Percentiles rank a stretch among this genome's conserved stretches.
Conservation (phyloP, 2,113 vertebrate genomes). For the Solea solea region DNA sequence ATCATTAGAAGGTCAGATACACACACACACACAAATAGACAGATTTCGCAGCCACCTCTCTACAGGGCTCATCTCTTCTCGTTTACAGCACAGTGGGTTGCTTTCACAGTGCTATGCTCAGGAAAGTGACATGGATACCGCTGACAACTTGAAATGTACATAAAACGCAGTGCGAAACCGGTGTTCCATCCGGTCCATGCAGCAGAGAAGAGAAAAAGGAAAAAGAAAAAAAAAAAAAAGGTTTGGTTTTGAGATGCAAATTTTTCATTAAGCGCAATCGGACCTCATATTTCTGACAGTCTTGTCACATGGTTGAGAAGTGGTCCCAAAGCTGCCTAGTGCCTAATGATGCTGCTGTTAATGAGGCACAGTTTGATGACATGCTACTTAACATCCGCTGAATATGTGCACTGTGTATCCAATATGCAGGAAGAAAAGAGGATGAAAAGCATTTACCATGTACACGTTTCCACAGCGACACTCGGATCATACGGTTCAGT, state of each 20-base stretch:
- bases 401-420: neutral
- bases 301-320: conserved; percentile 53
- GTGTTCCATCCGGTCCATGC: conserved; percentile 1
- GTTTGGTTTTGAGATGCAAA: conserved; percentile 61
- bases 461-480: conserved; percentile 1
- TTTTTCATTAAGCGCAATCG: conserved; percentile 51
- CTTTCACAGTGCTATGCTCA: conserved; percentile 55
- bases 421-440: neutral
- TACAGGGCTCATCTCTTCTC: conserved; percentile 74
- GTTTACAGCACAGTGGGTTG: conserved; percentile 75
- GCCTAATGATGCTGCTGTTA: conserved; percentile 66
- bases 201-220: neutral
- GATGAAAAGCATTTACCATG: conserved; percentile 10
- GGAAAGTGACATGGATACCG: conserved; percentile 50
- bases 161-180: conserved; percentile 45
- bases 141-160: conserved; percentile 66
- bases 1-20: conserved; percentile 78
- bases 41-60: conserved; percentile 68
- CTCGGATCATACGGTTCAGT: neutral
- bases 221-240: conserved; percentile 18
- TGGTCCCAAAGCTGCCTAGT: conserved; percentile 40
- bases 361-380: conserved; percentile 66
- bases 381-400: conserved; percentile 34
- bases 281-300: conserved; percentile 48
- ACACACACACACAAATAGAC: conserved; percentile 42